These are phyloP conservation scores for Lepidurus arcticus DNA, from an alignment of 1,140 invertebrate species.

Conservation along the genomic window DNA sequence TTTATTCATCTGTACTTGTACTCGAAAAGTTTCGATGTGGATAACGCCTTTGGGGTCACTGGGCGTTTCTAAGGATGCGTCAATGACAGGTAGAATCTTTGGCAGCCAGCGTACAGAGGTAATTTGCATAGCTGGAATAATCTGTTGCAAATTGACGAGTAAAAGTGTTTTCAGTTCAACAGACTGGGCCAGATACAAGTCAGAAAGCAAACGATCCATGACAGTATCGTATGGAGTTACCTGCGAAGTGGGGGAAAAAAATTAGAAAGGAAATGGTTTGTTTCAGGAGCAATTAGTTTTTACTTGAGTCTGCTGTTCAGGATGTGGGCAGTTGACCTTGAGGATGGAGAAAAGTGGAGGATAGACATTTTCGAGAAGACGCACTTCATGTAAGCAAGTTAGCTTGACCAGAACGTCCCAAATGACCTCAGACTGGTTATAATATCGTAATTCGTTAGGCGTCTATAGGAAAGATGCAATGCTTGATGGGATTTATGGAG, in stretches of 20 bases:
- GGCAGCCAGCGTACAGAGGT: not conserved
- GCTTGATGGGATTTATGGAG: not conserved
- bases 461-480: not conserved
- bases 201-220: not conserved
- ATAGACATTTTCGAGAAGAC: slow-evolving; percentile 7
- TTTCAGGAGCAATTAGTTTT: not conserved
- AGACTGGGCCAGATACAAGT: not conserved
- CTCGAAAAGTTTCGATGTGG: not conserved
- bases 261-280: not conserved
- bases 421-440: slow-evolving; percentile 11
- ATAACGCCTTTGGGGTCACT: not conserved
- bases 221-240: not conserved
- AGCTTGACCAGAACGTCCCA: slow-evolving; percentile 3
- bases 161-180: not conserved
- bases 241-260: not conserved
- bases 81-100: slow-evolving; percentile 2
- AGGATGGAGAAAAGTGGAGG: not conserved
- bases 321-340: slow-evolving; percentile 20
- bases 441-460: not conserved
- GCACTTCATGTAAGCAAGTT: not conserved
- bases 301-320: not conserved
- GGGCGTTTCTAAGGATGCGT: slow-evolving; percentile 1
- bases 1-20: not conserved
- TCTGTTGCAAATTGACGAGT: not conserved
- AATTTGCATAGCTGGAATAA: not conserved